A percentile compares a stretch with the other conserved stretches of the same genome.
Evolutionary conservation across 1,140 invertebrate genomes (phyloP).

Genomic region (Ectropis grisescens): DNA sequence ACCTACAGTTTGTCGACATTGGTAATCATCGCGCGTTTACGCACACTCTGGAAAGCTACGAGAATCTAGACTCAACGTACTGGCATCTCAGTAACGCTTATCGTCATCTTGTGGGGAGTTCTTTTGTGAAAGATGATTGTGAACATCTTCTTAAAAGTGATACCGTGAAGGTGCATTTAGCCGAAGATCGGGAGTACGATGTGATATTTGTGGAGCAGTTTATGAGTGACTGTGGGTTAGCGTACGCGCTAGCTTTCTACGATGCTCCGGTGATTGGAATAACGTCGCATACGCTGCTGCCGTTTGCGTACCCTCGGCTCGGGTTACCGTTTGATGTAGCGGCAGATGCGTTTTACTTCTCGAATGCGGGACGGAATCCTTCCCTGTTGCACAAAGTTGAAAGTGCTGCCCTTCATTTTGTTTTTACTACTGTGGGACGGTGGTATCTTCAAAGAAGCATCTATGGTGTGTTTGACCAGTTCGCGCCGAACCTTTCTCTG

Average conservation of each 20-base stretch:
- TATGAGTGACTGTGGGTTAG: constrained; percentile 74
- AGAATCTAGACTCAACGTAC: constrained; percentile 15
- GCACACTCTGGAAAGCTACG: constrained; percentile 18
- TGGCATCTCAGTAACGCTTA: constrained; percentile 21
- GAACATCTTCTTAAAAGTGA: constrained; percentile 40
- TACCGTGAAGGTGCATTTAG: constrained; percentile 31
- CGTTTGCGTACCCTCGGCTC: constrained; percentile 69
- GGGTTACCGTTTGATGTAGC: constrained; percentile 70
- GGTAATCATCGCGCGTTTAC: too few relatives aligned
- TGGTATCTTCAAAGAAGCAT: constrained; percentile 31
- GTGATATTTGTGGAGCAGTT: constrained; percentile 77
- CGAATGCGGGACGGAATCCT: constrained; percentile 65
- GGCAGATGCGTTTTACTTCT: constrained; percentile 67
- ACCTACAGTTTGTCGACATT: constrained; percentile 28
- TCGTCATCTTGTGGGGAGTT: constrained; percentile 12
- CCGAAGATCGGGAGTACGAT: constrained; percentile 71
- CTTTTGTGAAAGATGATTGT: constrained; percentile 48
- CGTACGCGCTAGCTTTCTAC: constrained; percentile 66
- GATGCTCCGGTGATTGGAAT: constrained; percentile 71
- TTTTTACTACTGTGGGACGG: constrained; percentile 10
- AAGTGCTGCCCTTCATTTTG: constrained; percentile 23
- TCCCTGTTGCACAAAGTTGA: constrained; percentile 49
- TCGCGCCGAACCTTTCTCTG: constrained; percentile 64
- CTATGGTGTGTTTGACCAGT: constrained; percentile 45
- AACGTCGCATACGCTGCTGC: constrained; percentile 62